phyloP scores from a whole-genome alignment of 2,797 vertebrate species.

The Gadopsis bispinosus region DNA sequence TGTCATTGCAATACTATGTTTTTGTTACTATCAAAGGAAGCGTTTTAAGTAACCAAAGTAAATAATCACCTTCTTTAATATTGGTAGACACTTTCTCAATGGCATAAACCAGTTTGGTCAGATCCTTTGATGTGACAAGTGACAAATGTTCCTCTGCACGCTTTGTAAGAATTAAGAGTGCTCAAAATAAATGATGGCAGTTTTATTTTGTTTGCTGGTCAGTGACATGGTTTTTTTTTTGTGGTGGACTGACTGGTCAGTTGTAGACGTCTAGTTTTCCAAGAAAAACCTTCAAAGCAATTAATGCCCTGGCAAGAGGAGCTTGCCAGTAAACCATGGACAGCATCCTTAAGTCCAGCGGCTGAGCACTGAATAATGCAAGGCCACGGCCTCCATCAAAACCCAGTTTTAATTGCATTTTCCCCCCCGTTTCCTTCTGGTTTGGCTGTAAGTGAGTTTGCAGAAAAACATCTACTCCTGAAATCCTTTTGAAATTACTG shows the following conservation, averaged over 20 bases:
- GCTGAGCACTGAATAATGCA: slow-evolving; percentile 70
- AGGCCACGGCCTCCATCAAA: slow-evolving; percentile 60
- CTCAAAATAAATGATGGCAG: not conserved
- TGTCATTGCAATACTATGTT: not conserved
- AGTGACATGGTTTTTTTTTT: slow-evolving; percentile 1
- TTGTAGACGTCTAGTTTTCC: slow-evolving; percentile 1
- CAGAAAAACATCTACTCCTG: slow-evolving; percentile 41
- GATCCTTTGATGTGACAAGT: not conserved
- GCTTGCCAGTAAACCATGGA: slow-evolving; percentile 65
- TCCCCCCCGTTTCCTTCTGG: slow-evolving; percentile 30
- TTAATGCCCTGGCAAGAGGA: slow-evolving; percentile 39
- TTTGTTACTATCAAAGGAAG: not conserved
- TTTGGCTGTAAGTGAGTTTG: slow-evolving; percentile 38
- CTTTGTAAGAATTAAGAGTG: slow-evolving; percentile 10
- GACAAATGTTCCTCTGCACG: not conserved
- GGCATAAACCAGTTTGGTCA: not conserved
- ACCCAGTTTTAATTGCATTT: slow-evolving; percentile 66
- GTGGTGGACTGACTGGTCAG: slow-evolving; percentile 22
- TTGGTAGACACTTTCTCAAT: not conserved
- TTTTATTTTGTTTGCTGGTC: slow-evolving; percentile 17
- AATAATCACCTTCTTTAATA: not conserved
- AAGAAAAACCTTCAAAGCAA: slow-evolving; percentile 48
- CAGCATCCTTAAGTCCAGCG: slow-evolving; percentile 47
- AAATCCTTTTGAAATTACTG: slow-evolving; percentile 65
- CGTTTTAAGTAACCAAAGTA: not conserved